Base-by-base conservation (phyloP, 2,113 vertebrate genomes). In the Antechinus flavipes region DNA sequence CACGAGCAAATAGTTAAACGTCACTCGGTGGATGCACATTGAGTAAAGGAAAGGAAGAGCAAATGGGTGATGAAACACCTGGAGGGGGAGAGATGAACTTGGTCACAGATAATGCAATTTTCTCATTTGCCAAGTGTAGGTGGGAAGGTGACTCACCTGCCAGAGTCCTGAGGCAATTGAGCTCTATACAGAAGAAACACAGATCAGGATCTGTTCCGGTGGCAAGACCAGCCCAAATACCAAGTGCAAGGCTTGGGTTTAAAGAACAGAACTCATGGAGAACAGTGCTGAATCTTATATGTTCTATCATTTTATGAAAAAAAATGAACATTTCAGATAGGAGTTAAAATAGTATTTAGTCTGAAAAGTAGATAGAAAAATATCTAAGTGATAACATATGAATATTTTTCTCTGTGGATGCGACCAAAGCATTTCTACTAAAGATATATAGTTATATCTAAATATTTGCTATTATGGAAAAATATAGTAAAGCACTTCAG, bases 81-180 rank as follows among this genome's bases (percentile, higher is more conserved):
- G n/a, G 7, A 42, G n/a, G n/a, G 22, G 68, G 68, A 84, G n/a
- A 84, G n/a, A 84, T 84, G 68, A 89, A 52, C 54, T 11, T 90
- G 54, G 95, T 94, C 94, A 53, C 8, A 30, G 12, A 9, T 54
- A 92, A 49, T 91, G 11, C 27, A 35, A 58, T 56, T 95, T 52
- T 25, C 47, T 89, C 94, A 90, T 94, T 96, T 92, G 89, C 61
- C 54, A 96, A 90, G 91, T 52, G 94, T 46, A 94, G 3, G 54
- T 92, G 26, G 35, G 89, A 54, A 47, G 76, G 89, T 68, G 25
- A 93, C 91, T 56, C 91, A 93, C 50, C 54, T 96, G 93, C 92
- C 93, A 97, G 93, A 96, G 54, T 12, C 54, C 90, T 95, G 95
- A 96, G 84, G 94, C 91, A 27, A 50, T 90, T 30, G 95, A 96